Conservation (phyloP, 1,140 invertebrate genomes). For the Atta cephalotes region DNA sequence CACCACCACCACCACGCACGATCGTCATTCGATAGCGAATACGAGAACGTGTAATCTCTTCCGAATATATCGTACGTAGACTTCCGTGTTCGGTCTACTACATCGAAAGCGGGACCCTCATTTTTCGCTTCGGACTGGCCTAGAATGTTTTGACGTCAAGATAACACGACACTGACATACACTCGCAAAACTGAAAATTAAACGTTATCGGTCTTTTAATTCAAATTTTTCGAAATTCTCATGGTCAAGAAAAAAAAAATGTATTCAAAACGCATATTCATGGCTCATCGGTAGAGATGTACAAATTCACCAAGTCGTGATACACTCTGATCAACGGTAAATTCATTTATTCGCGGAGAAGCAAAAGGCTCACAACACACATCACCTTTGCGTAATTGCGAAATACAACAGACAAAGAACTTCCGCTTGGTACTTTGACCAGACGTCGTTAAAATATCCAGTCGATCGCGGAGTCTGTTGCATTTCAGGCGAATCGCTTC, state of each 20-base stretch:
- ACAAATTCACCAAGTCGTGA: not conserved
- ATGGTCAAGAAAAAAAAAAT: not conserved
- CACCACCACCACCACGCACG: slow-evolving; percentile 3
- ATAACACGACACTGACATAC: slow-evolving; percentile 24
- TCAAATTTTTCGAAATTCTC: not conserved
- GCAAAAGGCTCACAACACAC: not conserved
- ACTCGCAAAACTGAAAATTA: slow-evolving; percentile 28
- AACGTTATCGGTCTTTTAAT: not conserved
- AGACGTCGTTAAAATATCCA: slow-evolving; percentile 15
- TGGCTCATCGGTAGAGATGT: not conserved
- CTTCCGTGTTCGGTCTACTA: slow-evolving; percentile 32
- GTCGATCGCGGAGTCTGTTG: slow-evolving; percentile 27
- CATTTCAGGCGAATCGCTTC: slow-evolving; percentile 35
- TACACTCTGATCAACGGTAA: not conserved
- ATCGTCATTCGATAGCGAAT: slow-evolving; percentile 48
- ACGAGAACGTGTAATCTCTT: slow-evolving; percentile 25
- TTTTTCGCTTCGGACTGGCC: not conserved
- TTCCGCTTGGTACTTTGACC: not conserved
- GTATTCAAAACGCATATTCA: slow-evolving; percentile 21
- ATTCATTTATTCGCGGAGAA: not conserved
- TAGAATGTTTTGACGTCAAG: slow-evolving; percentile 10
- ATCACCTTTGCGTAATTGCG: slow-evolving; percentile 19
- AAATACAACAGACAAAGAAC: slow-evolving; percentile 2
- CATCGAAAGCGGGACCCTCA: slow-evolving; percentile 23
- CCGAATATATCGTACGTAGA: slow-evolving; percentile 35